Conservation (phyloP, 2,888 invertebrate species). For the Pandemis corylana region DNA sequence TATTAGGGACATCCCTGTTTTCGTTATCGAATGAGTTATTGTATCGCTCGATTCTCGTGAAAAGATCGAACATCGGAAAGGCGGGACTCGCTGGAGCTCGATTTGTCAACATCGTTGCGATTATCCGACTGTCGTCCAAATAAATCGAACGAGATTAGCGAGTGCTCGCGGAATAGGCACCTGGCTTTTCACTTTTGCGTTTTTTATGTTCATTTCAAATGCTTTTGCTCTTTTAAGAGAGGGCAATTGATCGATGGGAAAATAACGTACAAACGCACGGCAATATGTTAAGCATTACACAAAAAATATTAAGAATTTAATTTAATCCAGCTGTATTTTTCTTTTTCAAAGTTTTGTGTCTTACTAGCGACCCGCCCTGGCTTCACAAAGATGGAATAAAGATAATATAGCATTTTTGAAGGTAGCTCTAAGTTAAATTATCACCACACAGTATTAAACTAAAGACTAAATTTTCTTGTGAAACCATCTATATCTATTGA, state of each 20-base stretch:
- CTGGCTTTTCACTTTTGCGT: slow-evolving; percentile 21
- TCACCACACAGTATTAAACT: no score
- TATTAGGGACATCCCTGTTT: slow-evolving; percentile 51
- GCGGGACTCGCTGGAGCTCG: slow-evolving; percentile 68
- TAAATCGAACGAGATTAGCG: slow-evolving; percentile 76
- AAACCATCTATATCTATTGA: no score
- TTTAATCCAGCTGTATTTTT: no score
- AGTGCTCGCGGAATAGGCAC: slow-evolving; percentile 50
- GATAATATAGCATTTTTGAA: no score
- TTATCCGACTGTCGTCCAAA: slow-evolving; percentile 59
- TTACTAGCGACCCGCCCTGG: no score
- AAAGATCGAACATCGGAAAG: slow-evolving; percentile 80
- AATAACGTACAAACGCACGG: background rate
- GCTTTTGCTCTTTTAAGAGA: background rate
- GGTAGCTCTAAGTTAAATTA: no score
- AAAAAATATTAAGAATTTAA: no score
- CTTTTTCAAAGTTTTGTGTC: no score
- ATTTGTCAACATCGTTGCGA: slow-evolving; percentile 82
- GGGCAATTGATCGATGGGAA: background rate
- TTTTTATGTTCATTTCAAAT: slow-evolving; percentile 7
- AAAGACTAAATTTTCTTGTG: no score
- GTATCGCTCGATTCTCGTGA: slow-evolving; percentile 64
- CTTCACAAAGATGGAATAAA: no score
- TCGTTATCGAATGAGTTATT: slow-evolving; percentile 67
- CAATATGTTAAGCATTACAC: no score